These are phyloP conservation scores for Ormyrus thymus DNA, from an alignment of 2,888 invertebrate genomes.

Conservation along the genomic window DNA sequence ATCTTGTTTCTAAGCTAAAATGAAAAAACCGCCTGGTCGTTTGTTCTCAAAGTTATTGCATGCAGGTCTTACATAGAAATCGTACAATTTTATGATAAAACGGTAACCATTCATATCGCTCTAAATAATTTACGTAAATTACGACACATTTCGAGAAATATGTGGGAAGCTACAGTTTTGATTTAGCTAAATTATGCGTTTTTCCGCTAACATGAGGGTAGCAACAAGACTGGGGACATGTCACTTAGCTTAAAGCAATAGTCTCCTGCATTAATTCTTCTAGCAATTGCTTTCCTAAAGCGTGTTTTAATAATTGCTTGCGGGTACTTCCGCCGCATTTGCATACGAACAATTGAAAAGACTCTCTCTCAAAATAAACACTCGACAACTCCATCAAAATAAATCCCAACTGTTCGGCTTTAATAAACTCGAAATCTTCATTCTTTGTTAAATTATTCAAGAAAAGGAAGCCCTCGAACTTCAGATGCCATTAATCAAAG, in stretches of 20 bases:
- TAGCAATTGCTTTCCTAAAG: not conserved
- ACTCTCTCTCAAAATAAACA: not conserved
- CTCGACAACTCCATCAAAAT: not conserved
- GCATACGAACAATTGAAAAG: not conserved
- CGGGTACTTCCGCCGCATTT: not conserved
- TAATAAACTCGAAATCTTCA: not conserved
- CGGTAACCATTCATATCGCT: no score
- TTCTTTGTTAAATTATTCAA: not conserved
- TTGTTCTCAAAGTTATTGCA: no score
- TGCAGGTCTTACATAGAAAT: no score
- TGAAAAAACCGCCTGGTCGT: no score
- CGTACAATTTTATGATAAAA: no score
- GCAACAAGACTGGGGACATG: conserved; percentile 3
- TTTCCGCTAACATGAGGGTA: conserved; percentile 18
- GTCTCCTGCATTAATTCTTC: not conserved
- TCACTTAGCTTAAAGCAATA: not conserved
- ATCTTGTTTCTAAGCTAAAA: no score
- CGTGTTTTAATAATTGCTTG: not conserved
- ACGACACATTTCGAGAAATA: not conserved
- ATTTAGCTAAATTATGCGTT: not conserved
- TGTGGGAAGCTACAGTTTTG: not conserved
- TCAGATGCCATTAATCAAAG: not conserved
- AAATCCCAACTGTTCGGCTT: not conserved
- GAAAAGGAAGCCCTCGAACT: not conserved
- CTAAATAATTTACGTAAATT: not conserved